A percentile compares a stretch with the other conserved stretches of the same genome.
phyloP scores from a whole-genome alignment of 2,888 invertebrate genomes.

The Hydropsyche betteni region DNA sequence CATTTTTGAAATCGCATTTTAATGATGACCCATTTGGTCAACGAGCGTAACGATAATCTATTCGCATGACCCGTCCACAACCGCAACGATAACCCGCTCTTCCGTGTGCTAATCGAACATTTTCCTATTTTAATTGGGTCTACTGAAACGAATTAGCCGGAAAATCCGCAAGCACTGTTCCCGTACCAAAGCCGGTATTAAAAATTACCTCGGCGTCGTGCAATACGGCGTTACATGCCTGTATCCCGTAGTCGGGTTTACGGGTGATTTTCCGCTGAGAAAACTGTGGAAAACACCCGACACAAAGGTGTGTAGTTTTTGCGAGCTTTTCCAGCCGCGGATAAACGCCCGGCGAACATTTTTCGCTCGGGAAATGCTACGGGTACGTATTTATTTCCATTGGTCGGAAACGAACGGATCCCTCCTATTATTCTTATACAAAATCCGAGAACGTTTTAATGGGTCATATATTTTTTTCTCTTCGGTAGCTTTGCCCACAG shows the following conservation, averaged over 20 bases:
- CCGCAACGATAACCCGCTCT: no score
- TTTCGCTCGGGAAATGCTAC: constrained; percentile 35
- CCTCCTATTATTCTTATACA: constrained; percentile 38
- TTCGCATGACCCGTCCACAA: constrained; percentile 32
- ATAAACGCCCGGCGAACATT: constrained; percentile 31
- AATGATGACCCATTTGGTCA: constrained; percentile 27
- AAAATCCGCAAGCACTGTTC: no score
- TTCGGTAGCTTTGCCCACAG: constrained; percentile 15
- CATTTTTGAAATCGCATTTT: constrained; percentile 36
- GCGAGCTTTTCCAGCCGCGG: constrained; percentile 5
- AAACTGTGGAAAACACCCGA: constrained; percentile 26
- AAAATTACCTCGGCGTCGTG: no score
- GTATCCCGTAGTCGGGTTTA: no score
- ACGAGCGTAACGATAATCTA: constrained; percentile 40
- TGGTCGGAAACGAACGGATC: constrained; percentile 23
- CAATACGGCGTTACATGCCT: no score
- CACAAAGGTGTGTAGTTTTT: constrained; percentile 25
- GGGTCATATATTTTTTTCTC: constrained; percentile 34
- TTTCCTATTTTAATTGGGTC: no score
- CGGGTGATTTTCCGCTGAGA: neutral
- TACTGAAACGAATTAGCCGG: no score
- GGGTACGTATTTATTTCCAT: constrained; percentile 33
- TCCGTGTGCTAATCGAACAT: constrained; percentile 3
- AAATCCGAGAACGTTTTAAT: constrained; percentile 38
- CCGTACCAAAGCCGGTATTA: no score